Conservation (phyloP, 2,113 vertebrate genomes). For the Ellobius talpinus region DNA sequence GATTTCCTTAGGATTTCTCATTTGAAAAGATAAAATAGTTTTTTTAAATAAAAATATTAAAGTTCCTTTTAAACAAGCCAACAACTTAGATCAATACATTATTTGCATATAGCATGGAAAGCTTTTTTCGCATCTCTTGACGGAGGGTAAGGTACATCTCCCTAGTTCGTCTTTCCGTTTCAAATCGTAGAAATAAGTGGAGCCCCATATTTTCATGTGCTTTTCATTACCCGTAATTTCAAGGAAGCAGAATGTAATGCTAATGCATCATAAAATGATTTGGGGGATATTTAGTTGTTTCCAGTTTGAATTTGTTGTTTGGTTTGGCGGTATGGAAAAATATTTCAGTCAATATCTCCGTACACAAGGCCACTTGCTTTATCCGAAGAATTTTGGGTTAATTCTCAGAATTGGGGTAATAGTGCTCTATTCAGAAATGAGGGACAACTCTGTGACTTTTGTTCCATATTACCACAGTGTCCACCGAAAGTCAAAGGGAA, state of each 20-base stretch:
- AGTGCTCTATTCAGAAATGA: neutral
- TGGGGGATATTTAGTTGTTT: conserved; percentile 37
- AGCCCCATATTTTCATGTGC: neutral
- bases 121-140: neutral
- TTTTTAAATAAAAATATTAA: conserved; percentile 48
- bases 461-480: neutral
- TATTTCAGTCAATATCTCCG: conserved; percentile 2
- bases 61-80: neutral
- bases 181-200: neutral
- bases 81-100: conserved; percentile 2
- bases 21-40: conserved; percentile 41
- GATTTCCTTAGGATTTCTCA: conserved; percentile 37
- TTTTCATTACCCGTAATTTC: conserved; percentile 13
- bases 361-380: neutral
- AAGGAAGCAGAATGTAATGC: conserved; percentile 28
- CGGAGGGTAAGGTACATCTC: neutral
- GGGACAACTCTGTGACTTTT: neutral
- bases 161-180: neutral
- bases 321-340: neutral
- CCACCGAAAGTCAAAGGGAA: neutral
- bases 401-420: conserved; percentile 1
- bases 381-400: neutral
- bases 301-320: conserved; percentile 10
- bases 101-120: neutral
- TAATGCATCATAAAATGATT: conserved; percentile 36